A percentile compares a stretch with the other conserved stretches of the same genome.
Conservation (phyloP, 2,113 vertebrate genomes). For the Lagopus muta region DNA sequence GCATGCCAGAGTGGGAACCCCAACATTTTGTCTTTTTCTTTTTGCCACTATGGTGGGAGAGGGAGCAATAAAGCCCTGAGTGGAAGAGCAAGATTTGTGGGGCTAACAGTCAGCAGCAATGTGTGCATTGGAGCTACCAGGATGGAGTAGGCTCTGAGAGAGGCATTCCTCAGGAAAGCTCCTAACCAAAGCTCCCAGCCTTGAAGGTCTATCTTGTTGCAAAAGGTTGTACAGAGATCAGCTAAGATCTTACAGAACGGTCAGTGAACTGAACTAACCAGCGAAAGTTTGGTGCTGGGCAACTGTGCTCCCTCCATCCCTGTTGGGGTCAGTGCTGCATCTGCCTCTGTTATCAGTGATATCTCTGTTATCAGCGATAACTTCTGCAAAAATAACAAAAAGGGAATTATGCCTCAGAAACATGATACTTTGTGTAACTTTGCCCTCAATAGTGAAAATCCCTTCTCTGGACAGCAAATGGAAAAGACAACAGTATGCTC, state of each 20-base stretch:
- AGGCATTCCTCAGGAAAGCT: neutral
- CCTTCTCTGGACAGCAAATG: neutral
- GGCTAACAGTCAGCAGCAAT: neutral
- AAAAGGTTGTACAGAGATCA: neutral
- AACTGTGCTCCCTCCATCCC: neutral
- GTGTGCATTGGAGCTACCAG: neutral
- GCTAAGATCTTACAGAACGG: rapidly evolving
- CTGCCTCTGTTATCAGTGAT: neutral
- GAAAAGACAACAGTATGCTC: neutral
- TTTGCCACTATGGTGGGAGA: neutral
- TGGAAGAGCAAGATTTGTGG: neutral
- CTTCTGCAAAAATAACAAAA: neutral
- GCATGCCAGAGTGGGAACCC: neutral
- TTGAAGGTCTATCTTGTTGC: neutral
- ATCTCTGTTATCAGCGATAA: neutral
- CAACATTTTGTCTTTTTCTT: neutral
- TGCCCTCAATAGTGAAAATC: neutral
- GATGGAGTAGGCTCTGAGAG: neutral
- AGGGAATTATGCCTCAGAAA: neutral
- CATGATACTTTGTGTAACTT: neutral
- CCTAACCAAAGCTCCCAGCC: neutral
- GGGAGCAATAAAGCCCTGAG: neutral
- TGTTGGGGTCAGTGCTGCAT: neutral
- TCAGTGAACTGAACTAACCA: neutral
- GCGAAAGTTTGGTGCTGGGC: neutral